These are phyloP conservation scores for Chironomus tepperi DNA, from an alignment of 1,140 invertebrate species.

Conservation along the genomic window DNA sequence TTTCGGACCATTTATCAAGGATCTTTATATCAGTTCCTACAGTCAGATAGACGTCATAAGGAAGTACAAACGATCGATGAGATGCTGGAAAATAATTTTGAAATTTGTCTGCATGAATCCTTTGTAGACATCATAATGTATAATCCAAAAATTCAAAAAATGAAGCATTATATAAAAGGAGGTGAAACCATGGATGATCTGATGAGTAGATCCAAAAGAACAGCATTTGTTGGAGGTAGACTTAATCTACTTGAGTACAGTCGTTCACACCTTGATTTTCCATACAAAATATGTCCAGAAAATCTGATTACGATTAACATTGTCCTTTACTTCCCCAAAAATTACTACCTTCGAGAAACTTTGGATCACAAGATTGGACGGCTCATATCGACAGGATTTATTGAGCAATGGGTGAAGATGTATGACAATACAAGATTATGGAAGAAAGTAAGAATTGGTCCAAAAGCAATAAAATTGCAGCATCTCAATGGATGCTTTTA, in stretches of 20 bases:
- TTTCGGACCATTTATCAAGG: background rate
- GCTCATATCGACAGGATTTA: background rate
- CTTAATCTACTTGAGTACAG: background rate
- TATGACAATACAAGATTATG: background rate
- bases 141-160: background rate
- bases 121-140: background rate
- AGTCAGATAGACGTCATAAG: background rate
- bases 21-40: background rate
- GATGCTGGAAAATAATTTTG: background rate
- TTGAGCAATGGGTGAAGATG: background rate
- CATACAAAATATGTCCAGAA: background rate
- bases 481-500: background rate
- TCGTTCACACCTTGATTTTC: background rate
- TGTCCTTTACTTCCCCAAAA: background rate
- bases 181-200: background rate
- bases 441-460: background rate
- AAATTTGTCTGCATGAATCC: background rate
- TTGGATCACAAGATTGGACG: background rate
- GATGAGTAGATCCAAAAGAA: background rate
- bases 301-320: background rate
- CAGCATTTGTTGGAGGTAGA: background rate
- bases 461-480: background rate
- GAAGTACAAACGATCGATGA: background rate
- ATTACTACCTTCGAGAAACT: background rate
- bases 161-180: background rate